phyloP scores from a whole-genome alignment of 23 tunicate genomes.

The Styela clava region DNA sequence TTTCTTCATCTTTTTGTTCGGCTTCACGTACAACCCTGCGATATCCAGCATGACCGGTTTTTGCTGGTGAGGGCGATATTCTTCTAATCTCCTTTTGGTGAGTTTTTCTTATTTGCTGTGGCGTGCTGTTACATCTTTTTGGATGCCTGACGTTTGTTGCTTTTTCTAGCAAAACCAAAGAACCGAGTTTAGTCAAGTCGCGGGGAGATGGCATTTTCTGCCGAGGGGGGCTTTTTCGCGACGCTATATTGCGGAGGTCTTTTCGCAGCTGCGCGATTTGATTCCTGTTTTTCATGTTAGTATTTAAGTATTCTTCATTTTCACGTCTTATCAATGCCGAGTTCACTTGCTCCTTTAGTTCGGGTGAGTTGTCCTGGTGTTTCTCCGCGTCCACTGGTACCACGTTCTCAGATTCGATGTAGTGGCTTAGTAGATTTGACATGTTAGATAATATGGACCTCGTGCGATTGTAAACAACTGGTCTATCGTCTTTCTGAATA shows the following conservation, averaged over 20 bases:
- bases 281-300: not conserved
- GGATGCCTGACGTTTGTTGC: not conserved
- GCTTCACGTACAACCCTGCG: not conserved
- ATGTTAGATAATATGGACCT: slow-evolving; percentile 18
- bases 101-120: not conserved
- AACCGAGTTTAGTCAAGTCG: slow-evolving; percentile 9
- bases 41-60: slow-evolving; percentile 11
- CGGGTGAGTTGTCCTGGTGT: not conserved
- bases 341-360: too few species aligned
- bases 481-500: not conserved
- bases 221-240: slow-evolving; percentile 7
- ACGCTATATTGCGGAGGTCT: not conserved
- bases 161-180: slow-evolving; percentile 14
- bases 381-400: not conserved
- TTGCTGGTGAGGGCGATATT: slow-evolving; percentile 10
- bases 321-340: too few species aligned
- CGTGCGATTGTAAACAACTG: slow-evolving; percentile 2
- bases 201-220: slow-evolving; percentile 7
- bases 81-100: not conserved
- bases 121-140: not conserved
- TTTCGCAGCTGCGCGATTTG: slow-evolving; percentile 8
- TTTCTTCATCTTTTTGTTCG: slow-evolving; percentile 10
- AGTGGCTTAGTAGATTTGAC: slow-evolving; percentile 10
- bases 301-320: not conserved
- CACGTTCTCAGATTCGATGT: slow-evolving; percentile 4